Evolutionary conservation across 2,113 vertebrate species (phyloP).

Genomic region (Hyla sarda): DNA sequence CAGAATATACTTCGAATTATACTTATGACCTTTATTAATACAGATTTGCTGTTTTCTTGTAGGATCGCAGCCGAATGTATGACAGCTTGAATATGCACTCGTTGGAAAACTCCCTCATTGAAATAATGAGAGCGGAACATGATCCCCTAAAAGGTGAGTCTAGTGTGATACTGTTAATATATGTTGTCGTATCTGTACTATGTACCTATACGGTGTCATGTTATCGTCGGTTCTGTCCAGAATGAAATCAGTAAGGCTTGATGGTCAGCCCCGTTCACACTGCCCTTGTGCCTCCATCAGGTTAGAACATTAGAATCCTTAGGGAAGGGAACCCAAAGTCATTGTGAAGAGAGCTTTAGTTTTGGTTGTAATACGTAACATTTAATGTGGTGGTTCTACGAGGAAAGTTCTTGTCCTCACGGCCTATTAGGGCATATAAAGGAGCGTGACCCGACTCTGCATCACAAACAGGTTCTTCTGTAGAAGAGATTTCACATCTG

Average conservation of each 20-base stretch:
- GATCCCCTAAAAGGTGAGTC: slow-evolving; percentile 96
- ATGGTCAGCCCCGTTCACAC: not conserved
- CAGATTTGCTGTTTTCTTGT: slow-evolving; percentile 61
- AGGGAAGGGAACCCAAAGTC: not conserved
- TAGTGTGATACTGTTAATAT: too few species aligned
- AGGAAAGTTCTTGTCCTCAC: too few species aligned
- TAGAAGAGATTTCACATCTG: not conserved
- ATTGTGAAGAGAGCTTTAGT: not conserved
- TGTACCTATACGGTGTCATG: too few species aligned
- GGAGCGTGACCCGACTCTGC: not conserved
- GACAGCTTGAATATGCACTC: slow-evolving; percentile 99
- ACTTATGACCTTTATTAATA: not conserved
- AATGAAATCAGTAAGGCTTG: too few species aligned
- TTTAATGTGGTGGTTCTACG: too few species aligned
- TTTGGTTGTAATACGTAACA: too few species aligned
- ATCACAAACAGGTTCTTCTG: not conserved
- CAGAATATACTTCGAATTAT: not conserved
- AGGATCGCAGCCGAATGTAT: slow-evolving; percentile 92
- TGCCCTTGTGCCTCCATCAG: too few species aligned
- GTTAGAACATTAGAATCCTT: too few species aligned
- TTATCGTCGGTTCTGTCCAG: too few species aligned
- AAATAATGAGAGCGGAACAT: slow-evolving; percentile 98
- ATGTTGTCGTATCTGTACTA: too few species aligned
- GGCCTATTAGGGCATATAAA: too few species aligned
- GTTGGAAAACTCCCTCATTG: slow-evolving; percentile 96